Conservation (phyloP, 2,797 vertebrate genomes). For the Distichodus sexfasciatus region DNA sequence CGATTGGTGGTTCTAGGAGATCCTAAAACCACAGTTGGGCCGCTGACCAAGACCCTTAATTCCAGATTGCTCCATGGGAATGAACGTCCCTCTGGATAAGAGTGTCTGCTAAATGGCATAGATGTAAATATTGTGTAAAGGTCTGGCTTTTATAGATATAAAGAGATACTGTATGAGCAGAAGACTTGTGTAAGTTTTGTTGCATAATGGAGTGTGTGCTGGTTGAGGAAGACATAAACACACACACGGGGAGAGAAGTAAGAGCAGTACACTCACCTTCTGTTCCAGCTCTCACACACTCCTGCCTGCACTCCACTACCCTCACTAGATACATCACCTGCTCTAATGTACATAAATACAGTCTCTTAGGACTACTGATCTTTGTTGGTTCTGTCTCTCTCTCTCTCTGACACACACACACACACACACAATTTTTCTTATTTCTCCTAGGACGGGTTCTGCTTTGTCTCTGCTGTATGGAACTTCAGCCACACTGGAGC, state of each 20-base stretch:
- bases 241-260: slow-evolving; percentile 40
- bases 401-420: slow-evolving; percentile 6
- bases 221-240: slow-evolving; percentile 54
- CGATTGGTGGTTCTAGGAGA: too few relatives aligned
- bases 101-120: background rate
- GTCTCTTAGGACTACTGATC: background rate
- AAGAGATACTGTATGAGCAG: too few relatives aligned
- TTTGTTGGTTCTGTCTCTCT: background rate
- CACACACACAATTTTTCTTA: slow-evolving; percentile 2
- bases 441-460: slow-evolving; percentile 86
- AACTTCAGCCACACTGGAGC: slow-evolving; percentile 96
- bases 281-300: slow-evolving; percentile 15
- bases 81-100: too few relatives aligned
- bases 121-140: background rate
- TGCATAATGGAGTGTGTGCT: slow-evolving; percentile 20
- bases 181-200: slow-evolving; percentile 56
- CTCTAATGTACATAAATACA: slow-evolving; percentile 1
- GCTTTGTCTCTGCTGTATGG: slow-evolving; percentile 96
- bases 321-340: slow-evolving; percentile 14
- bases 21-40: too few relatives aligned
- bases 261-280: slow-evolving; percentile 29
- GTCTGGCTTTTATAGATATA: background rate
- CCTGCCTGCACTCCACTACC: background rate
- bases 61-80: too few relatives aligned
- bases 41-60: too few relatives aligned